A percentile compares a stretch with the other conserved stretches of the same genome.
These are phyloP conservation scores for Melanostoma scalare DNA, from an alignment of 2,888 invertebrate species.

Conservation along the genomic window DNA sequence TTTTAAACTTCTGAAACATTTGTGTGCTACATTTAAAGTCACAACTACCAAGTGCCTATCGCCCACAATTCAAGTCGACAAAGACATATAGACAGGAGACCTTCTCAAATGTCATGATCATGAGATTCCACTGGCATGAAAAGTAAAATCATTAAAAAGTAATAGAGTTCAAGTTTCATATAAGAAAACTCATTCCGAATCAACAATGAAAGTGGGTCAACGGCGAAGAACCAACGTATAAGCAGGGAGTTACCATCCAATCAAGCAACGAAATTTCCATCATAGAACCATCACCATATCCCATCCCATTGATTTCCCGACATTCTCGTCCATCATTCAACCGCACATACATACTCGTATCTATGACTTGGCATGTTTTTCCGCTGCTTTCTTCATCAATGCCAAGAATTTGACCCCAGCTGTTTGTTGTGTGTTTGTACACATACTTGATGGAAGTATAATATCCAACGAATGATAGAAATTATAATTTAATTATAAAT, in stretches of 20 bases:
- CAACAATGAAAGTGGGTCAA: slow-evolving; percentile 44
- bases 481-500: slow-evolving; percentile 64
- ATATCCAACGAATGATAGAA: slow-evolving; percentile 49
- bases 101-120: neutral
- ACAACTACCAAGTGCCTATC: too few species aligned
- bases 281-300: slow-evolving; percentile 11
- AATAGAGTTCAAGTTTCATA: slow-evolving; percentile 18
- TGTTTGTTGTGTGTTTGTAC: neutral
- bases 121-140: neutral
- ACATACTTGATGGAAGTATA: neutral
- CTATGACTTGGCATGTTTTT: neutral
- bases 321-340: slow-evolving; percentile 12
- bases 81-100: neutral
- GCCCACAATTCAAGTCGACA: neutral
- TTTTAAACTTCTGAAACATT: too few species aligned
- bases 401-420: slow-evolving; percentile 63
- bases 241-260: slow-evolving; percentile 23
- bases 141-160: slow-evolving; percentile 8
- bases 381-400: slow-evolving; percentile 52
- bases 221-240: slow-evolving; percentile 4
- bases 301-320: slow-evolving; percentile 15
- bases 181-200: slow-evolving; percentile 18
- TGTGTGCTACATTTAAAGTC: too few species aligned
- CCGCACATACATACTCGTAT: slow-evolving; percentile 9
- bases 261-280: slow-evolving; percentile 31